Evolutionary conservation across 2,888 invertebrate genomes (phyloP).

Genomic region (Aromia moschata): DNA sequence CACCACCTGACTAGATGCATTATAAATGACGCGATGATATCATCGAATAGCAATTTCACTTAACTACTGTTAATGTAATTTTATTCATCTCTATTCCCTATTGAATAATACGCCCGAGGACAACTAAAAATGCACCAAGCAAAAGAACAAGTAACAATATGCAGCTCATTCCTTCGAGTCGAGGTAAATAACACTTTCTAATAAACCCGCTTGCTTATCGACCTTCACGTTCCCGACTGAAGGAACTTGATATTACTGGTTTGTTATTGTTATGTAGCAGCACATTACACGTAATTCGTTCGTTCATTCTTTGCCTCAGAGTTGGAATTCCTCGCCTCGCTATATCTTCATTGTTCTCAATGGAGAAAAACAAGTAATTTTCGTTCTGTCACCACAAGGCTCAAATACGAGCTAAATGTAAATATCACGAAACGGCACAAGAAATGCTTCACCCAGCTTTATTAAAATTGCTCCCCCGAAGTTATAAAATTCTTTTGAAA

Average conservation of each 20-base stretch:
- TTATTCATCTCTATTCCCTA: background rate
- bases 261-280: background rate
- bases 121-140: background rate
- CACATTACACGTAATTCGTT: too few species aligned
- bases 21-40: background rate
- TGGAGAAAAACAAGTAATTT: too few species aligned
- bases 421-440: too few species aligned
- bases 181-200: slow-evolving; percentile 17
- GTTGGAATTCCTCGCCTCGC: too few species aligned
- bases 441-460: too few species aligned
- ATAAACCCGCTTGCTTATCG: slow-evolving; percentile 9
- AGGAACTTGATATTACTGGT: background rate
- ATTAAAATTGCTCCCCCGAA: too few species aligned
- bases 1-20: background rate
- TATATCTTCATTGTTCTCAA: too few species aligned
- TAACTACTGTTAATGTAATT: background rate
- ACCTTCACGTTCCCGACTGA: slow-evolving; percentile 4
- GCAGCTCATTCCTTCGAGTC: slow-evolving; percentile 6
- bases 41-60: background rate
- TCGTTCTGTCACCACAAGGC: too few species aligned
- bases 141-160: background rate
- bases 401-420: too few species aligned
- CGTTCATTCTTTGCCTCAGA: too few species aligned
- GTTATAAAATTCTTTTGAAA: too few species aligned
- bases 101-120: background rate